Evolutionary conservation across 2,888 invertebrate genomes (phyloP), one percentile per base, ranked within the genome.

Genomic region (Nomada goodeniana): DNA sequence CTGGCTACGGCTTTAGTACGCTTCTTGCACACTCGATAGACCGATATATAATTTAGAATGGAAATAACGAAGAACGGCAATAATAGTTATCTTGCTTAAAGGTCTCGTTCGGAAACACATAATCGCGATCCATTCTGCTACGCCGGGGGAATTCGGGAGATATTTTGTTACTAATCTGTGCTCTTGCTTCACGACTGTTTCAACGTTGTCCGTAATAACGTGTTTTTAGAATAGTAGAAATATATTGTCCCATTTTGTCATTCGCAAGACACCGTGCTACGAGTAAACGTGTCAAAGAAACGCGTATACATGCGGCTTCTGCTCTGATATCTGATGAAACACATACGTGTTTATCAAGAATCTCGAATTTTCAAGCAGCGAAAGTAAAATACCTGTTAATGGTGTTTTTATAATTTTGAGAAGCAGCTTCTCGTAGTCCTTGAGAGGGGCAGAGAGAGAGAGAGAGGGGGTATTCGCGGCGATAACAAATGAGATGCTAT

Each of bases 281-380:
- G 5, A 36, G 36, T 36, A 36, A 53, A 53, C 20, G 2, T n/a
- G 20, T 53, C 10, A 29, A 29, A 15, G 57, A 57, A n/a, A 47
- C 26, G 10, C 5, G 20, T 36, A 20, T 23, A 20, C 18, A 29
- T 59, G 23, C 23, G 13, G 44, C 57, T 47, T 47, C 44, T 26
- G n/a, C 44, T 1, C 26, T 57, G 44, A 42, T 57, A 44, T 57
- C 55, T 69, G 68, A 69, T 44, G 23, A n/a, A 42, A 13, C 68
- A 15, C 10, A 4, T n/a, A 69, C 15, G 23, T 9, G 5, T 53
- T 36, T 5, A 42, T 3, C 13, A 23, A 29, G 55, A 52, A 71
- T 80, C 79, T 77, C 7, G 63, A 67, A 77, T 72, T 55, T 61
- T 23, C 76, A 61, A 52, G 60, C 29, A 20, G 64, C 36, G 11